Base-by-base conservation (phyloP, 2,888 invertebrate genomes). In the Brenthis ino region DNA sequence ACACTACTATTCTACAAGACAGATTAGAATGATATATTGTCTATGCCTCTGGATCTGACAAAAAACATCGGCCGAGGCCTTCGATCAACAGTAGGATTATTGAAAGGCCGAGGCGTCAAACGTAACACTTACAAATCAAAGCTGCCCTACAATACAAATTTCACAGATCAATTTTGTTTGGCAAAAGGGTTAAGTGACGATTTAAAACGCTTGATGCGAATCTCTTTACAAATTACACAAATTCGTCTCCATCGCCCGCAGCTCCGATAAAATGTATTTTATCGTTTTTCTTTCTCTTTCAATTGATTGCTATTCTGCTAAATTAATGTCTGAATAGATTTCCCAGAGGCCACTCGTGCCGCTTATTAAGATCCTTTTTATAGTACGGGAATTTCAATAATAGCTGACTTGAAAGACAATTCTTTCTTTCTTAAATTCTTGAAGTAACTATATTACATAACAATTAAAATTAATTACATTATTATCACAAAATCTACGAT, bases 161-260 rank as follows among this genome's bases (percentile, higher is more conserved):
- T n/a, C 47, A 24, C 48, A 48, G 14, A 67, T 67, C 50, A 47
- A 50, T 57, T 56, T n/a, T 4, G 24, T 51, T 47, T 33, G 20
- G 33, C 16, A 51, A 63, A 16, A 64, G 57, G 61, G 64, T 60
- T 60, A 60, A 48, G 48, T 54, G 20, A 47, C 48, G 50, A 57
- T 54, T 64, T 64, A 65, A 68, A 60, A 51, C 51, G 65, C 58
- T 69, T 56, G 65, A 56, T 57, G 33, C n/a, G 51, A 50, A 64
- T 24, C 57, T 55, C 51, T 58, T 50, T 68, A 77, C 70, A 77
- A 77, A 77, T 76, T 60, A 70, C 50, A 57, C 43, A 68, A 68
- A 72, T 78, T 76, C 73, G 73, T 77, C 72, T 71, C 63, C 51
- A 69, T 67, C 72, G 69, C 70, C 72, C 74, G 73, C 72, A 72